Percentiles rank a stretch among this genome's conserved stretches.
Conservation (phyloP, 2,888 invertebrate genomes). For the Andricus curvator region DNA sequence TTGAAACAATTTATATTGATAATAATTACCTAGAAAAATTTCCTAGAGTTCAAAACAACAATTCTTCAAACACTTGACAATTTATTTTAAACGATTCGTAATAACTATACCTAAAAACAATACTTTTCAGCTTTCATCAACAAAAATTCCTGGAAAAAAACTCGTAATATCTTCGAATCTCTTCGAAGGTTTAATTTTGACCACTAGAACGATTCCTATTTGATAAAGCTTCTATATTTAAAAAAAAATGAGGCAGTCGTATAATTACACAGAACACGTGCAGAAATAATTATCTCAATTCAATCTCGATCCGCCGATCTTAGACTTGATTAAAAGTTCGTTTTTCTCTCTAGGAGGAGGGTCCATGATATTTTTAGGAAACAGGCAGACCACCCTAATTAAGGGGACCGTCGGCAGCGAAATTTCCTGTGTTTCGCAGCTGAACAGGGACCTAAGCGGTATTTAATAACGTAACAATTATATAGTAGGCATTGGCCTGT, state of each 20-base stretch:
- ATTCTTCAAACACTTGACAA: too few species aligned
- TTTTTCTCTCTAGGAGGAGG: conserved; percentile 60
- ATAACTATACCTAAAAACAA: too few species aligned
- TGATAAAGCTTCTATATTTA: neutral
- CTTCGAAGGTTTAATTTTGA: neutral
- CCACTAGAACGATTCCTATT: neutral
- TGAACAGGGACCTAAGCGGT: conserved; percentile 68
- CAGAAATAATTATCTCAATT: conserved; percentile 60
- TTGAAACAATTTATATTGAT: neutral
- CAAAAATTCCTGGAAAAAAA: too few species aligned
- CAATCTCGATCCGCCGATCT: conserved; percentile 51
- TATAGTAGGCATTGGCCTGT: conserved; percentile 72
- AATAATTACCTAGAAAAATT: neutral
- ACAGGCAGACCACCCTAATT: conserved; percentile 63
- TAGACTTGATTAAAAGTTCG: conserved; percentile 66
- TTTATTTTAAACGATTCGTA: too few species aligned
- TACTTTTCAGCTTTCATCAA: too few species aligned
- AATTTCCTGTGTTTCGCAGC: conserved; percentile 60
- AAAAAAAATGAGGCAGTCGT: neutral
- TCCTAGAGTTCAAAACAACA: too few species aligned
- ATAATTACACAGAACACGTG: conserved; percentile 30
- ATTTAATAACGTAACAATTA: conserved; percentile 78
- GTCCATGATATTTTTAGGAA: conserved; percentile 53
- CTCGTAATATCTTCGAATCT: neutral
- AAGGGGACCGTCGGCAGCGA: conserved; percentile 62